Evolutionary conservation across 2,888 invertebrate genomes (phyloP), one percentile per base, ranked within the genome.

Genomic region (Coronaproctus castanopsis): DNA sequence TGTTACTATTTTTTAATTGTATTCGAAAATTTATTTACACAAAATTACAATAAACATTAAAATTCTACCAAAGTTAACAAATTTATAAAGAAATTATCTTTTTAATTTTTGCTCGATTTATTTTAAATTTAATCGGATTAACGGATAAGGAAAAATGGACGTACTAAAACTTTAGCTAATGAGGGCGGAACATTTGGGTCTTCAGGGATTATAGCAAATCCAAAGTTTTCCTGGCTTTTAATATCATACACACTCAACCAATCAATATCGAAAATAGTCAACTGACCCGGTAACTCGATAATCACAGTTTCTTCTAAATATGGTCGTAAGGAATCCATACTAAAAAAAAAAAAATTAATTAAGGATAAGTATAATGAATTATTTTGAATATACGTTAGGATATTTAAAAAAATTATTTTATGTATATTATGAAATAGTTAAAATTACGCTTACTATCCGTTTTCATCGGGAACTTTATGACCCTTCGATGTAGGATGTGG

Each of bases 371-470:
- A n/a, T n/a, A n/a, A n/a, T n/a, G n/a, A n/a, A n/a, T n/a, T n/a
- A 49, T n/a, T 49, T 49, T 49, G 14, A 49, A n/a, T 14, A 49
- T n/a, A n/a, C n/a, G n/a, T n/a, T n/a, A n/a, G n/a, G n/a, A n/a
- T n/a, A n/a, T n/a, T n/a, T n/a, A n/a, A n/a, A n/a, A n/a, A n/a
- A n/a, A n/a, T n/a, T n/a, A n/a, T n/a, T n/a, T n/a, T n/a, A n/a
- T n/a, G n/a, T n/a, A n/a, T n/a, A n/a, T n/a, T n/a, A n/a, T n/a
- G n/a, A n/a, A n/a, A n/a, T n/a, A n/a, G n/a, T n/a, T n/a, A n/a
- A n/a, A n/a, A n/a, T 52, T 60, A n/a, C 55, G 80, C 88, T 83
- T 73, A 91, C 90, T 90, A 92, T 76, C 92, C 92, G 67, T 84
- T 80, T 72, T 92, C 91, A 71, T 92, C 89, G 0, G 91, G 89